These are phyloP conservation scores for Tretioscincus oriximinensis DNA, from an alignment of 2,113 vertebrate species.

Conservation along the genomic window DNA sequence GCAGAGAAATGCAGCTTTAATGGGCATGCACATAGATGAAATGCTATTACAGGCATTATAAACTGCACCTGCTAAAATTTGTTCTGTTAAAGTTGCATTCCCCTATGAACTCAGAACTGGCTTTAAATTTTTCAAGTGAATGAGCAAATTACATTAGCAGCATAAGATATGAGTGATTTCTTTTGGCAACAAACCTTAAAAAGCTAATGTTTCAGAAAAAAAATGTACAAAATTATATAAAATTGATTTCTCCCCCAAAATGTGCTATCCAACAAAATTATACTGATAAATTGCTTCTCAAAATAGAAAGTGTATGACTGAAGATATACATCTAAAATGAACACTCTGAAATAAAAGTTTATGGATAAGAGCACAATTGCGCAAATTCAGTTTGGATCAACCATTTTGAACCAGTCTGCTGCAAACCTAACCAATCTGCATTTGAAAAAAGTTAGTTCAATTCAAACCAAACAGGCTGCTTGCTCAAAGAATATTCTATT, in stretches of 20 bases:
- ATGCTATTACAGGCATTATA: too few species aligned
- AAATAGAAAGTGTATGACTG: neutral
- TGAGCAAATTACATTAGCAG: neutral
- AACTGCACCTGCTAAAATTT: too few species aligned
- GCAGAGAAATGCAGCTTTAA: too few species aligned
- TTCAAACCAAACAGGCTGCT: too few species aligned
- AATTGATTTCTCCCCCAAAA: neutral
- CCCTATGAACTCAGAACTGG: neutral
- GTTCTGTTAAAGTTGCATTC: too few species aligned
- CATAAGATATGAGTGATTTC: conserved; percentile 5
- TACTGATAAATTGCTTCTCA: neutral
- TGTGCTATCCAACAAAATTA: conserved; percentile 2
- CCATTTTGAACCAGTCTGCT: too few species aligned
- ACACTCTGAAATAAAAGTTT: neutral
- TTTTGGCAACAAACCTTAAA: neutral
- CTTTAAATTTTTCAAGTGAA: neutral
- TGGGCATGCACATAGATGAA: too few species aligned
- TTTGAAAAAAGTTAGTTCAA: too few species aligned
- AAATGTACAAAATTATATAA: conserved; percentile 11
- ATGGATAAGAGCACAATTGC: neutral
- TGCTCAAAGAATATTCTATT: too few species aligned
- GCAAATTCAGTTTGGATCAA: too few species aligned
- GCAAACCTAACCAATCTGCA: too few species aligned
- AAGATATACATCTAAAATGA: neutral
- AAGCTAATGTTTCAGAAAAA: neutral